Conservation (phyloP, 2,113 vertebrate genomes). For the Stegastes partitus region DNA sequence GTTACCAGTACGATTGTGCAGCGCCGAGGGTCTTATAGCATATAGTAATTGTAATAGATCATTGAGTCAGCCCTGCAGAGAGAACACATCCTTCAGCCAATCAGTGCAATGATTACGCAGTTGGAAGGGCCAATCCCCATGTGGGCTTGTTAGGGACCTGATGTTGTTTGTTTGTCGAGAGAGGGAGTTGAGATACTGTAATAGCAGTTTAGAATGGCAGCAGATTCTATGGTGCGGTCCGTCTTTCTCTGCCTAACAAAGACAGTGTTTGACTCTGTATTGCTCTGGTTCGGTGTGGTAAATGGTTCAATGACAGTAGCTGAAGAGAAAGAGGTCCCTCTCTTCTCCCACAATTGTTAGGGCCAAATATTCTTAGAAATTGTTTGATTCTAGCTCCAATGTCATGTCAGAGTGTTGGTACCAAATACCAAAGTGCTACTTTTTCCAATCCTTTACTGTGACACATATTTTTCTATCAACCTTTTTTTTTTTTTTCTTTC, state of each 20-base stretch:
- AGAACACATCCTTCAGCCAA: constrained; percentile 40
- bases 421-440: no score
- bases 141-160: constrained; percentile 70
- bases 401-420: background rate
- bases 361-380: background rate
- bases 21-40: background rate
- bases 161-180: constrained; percentile 66
- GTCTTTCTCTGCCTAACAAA: constrained; percentile 3
- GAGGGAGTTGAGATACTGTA: constrained; percentile 29
- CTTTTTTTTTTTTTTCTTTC: background rate
- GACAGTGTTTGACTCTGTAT: background rate
- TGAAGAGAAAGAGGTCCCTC: background rate
- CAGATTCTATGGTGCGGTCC: background rate
- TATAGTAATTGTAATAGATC: constrained; percentile 20
- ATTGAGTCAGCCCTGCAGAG: constrained; percentile 20
- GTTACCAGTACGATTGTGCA: background rate
- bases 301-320: no score
- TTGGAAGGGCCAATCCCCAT: constrained; percentile 60
- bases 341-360: background rate
- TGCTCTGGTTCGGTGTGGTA: no score
- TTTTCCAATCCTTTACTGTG: background rate
- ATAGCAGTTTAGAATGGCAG: constrained; percentile 21
- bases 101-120: constrained; percentile 55
- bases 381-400: no score
- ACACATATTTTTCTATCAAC: background rate